A percentile compares a stretch with the other conserved stretches of the same genome.
Conservation (phyloP, 1,140 invertebrate species). For the Drosophila subobscura region DNA sequence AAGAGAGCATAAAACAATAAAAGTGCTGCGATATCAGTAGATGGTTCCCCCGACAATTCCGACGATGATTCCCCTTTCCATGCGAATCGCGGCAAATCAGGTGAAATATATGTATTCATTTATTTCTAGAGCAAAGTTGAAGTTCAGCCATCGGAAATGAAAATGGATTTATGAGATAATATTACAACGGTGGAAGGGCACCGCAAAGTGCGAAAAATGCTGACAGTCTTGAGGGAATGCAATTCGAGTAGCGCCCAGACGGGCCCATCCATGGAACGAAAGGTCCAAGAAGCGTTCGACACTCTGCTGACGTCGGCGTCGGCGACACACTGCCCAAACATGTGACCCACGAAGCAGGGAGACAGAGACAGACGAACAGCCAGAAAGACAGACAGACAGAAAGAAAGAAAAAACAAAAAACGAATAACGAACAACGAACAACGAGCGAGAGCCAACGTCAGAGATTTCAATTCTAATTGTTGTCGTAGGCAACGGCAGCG, state of each 20-base stretch:
- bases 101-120: not conserved
- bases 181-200: too few species aligned
- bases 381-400: not conserved
- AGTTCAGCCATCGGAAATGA: conserved; percentile 46
- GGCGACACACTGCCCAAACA: conserved; percentile 45
- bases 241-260: conserved; percentile 31
- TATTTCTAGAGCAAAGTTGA: conserved; percentile 28
- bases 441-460: not conserved
- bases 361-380: conserved; percentile 6
- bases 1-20: conserved; percentile 26
- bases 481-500: conserved; percentile 61
- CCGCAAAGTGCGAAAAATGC: conserved; percentile 6
- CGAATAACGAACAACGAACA: conserved; percentile 21
- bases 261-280: not conserved
- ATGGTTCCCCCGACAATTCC: not conserved
- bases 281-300: conserved; percentile 16
- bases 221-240: conserved; percentile 31
- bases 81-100: not conserved
- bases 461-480: conserved; percentile 52
- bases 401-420: conserved; percentile 16
- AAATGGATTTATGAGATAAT: conserved; percentile 53
- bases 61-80: too few species aligned
- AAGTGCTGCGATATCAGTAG: conserved; percentile 14
- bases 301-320: conserved; percentile 24
- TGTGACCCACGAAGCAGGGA: conserved; percentile 30